Percentiles rank a stretch among this genome's conserved stretches.
Evolutionary conservation across 2,888 invertebrate species (phyloP).

Genomic region (Plagodis dolabraria): DNA sequence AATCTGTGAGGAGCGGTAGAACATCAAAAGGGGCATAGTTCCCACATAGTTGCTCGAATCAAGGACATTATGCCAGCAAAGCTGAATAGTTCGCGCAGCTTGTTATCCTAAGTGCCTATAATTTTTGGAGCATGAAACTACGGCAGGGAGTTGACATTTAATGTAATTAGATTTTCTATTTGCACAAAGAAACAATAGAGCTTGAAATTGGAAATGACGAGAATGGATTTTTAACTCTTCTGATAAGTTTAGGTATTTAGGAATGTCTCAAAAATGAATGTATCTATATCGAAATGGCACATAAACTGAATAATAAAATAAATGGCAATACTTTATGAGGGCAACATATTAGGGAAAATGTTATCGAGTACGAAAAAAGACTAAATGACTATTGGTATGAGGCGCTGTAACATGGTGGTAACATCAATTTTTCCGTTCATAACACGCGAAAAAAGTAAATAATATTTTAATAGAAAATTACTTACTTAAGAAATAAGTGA

Average conservation of each 20-base stretch:
- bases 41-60: conserved; percentile 25
- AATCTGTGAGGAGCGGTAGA: conserved; percentile 6
- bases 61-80: conserved; percentile 24
- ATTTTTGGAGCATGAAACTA: conserved; percentile 31
- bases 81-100: conserved; percentile 31
- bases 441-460: no score
- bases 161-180: conserved; percentile 24
- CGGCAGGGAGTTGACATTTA: conserved; percentile 23
- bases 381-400: no score
- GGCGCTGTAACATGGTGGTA: no score
- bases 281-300: no score
- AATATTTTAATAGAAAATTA: no score
- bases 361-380: no score
- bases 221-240: conserved; percentile 9
- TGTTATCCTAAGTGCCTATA: conserved; percentile 32
- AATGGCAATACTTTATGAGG: no score
- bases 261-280: no score
- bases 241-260: background rate
- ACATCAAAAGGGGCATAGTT: conserved; percentile 24
- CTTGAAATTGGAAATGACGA: conserved; percentile 20
- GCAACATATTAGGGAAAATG: no score
- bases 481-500: no score
- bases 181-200: conserved; percentile 20
- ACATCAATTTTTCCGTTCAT: no score
- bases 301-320: no score